A percentile compares a stretch with the other conserved stretches of the same genome.
phyloP scores from a whole-genome alignment of 1,140 invertebrate genomes.

The Rhopalosiphum padi region DNA sequence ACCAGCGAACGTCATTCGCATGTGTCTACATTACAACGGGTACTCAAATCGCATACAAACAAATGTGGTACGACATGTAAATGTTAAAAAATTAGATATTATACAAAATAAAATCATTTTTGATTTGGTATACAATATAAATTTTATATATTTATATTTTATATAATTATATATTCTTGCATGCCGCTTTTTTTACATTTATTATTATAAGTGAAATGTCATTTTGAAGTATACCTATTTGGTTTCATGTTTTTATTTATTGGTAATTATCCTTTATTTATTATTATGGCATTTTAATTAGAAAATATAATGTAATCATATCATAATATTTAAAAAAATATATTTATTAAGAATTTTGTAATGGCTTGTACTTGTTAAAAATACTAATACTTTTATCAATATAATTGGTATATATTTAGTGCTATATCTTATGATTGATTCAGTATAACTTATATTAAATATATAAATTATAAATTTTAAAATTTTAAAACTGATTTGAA shows the following conservation, averaged over 20 bases:
- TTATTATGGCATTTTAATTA: background rate
- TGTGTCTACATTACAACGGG: constrained; percentile 58
- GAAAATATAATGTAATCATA: background rate
- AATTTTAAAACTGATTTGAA: too few relatives aligned
- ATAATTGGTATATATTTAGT: background rate
- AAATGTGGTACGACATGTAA: constrained; percentile 58
- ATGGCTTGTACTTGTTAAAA: background rate
- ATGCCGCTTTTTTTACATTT: background rate
- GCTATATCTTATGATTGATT: too few relatives aligned
- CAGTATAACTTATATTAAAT: too few relatives aligned
- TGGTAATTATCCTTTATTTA: background rate
- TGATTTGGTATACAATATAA: too few relatives aligned
- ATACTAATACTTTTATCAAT: background rate
- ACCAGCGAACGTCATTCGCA: constrained; percentile 66
- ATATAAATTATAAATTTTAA: too few relatives aligned
- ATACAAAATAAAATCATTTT: background rate
- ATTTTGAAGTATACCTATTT: background rate
- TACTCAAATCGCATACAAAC: constrained; percentile 58
- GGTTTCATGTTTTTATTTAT: background rate
- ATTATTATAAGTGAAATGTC: background rate
- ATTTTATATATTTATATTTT: too few relatives aligned
- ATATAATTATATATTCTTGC: background rate
- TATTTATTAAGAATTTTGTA: background rate
- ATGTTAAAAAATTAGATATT: constrained; percentile 38
- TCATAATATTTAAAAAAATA: background rate